Percentiles rank a stretch among this genome's conserved stretches.
These are phyloP conservation scores for Capitella teleta DNA, from an alignment of 1,140 invertebrate species.

Conservation along the genomic window DNA sequence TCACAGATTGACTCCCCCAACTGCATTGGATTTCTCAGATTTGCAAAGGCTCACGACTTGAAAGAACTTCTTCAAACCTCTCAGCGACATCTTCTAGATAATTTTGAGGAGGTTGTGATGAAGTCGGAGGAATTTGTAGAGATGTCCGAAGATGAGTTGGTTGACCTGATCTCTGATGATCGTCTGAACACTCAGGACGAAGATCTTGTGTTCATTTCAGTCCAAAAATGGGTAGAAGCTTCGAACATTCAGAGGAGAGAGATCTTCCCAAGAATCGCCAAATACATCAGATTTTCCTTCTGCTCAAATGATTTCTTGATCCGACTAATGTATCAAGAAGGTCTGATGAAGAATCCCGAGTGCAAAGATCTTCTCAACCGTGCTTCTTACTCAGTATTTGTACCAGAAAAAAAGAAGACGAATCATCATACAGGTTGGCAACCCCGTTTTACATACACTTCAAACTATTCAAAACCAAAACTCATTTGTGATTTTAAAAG, in stretches of 20 bases:
- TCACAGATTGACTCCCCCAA: neutral
- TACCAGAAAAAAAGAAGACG: too few species aligned
- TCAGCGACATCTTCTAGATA: neutral
- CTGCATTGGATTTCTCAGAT: constrained; percentile 4
- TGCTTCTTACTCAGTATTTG: too few species aligned
- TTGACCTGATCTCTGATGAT: neutral
- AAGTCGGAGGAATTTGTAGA: neutral
- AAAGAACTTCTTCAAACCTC: neutral
- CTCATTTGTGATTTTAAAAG: too few species aligned
- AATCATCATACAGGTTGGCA: too few species aligned
- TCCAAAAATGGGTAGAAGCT: neutral
- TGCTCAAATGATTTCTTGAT: too few species aligned
- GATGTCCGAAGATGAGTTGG: neutral
- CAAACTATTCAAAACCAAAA: too few species aligned
- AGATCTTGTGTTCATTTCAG: neutral
- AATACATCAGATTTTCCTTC: neutral
- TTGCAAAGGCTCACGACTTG: constrained; percentile 1
- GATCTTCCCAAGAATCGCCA: neutral
- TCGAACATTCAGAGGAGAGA: neutral
- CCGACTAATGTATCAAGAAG: too few species aligned
- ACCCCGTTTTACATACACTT: too few species aligned
- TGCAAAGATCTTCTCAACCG: too few species aligned
- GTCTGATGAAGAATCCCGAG: too few species aligned
- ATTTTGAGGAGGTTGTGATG: neutral
- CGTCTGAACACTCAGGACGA: neutral